These are phyloP conservation scores for Athripsodes cinereus DNA, from an alignment of 2,888 invertebrate genomes.

Conservation along the genomic window DNA sequence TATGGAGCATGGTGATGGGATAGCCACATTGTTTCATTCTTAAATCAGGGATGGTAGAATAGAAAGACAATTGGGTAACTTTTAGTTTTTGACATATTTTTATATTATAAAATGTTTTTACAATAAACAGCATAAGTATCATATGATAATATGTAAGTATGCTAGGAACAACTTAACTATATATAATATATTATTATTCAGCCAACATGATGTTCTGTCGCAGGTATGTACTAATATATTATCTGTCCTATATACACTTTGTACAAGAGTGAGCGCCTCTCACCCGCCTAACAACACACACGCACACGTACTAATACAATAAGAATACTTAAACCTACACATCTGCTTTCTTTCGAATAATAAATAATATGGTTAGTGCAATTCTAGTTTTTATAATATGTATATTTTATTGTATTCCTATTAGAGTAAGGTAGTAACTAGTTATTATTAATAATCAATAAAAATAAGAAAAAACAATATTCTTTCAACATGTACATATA, in stretches of 20 bases:
- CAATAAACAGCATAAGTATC: constrained; percentile 56
- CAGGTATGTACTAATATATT: background rate
- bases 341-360: constrained; percentile 39
- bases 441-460: background rate
- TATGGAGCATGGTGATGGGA: too few species aligned
- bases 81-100: constrained; percentile 29
- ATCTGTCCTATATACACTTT: constrained; percentile 47
- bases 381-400: constrained; percentile 17
- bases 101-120: constrained; percentile 57
- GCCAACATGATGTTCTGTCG: constrained; percentile 46
- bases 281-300: background rate
- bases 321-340: constrained; percentile 37
- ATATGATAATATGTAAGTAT: constrained; percentile 54
- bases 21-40: too few species aligned
- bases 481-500: constrained; percentile 1
- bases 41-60: too few species aligned
- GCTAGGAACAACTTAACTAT: constrained; percentile 51
- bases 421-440: background rate
- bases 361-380: constrained; percentile 41
- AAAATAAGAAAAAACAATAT: constrained; percentile 15
- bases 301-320: constrained; percentile 45
- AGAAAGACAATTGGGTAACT: too few species aligned
- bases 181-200: too few species aligned
- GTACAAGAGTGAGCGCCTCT: constrained; percentile 37
- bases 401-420: constrained; percentile 8